Conservation (phyloP, 2,888 invertebrate species). For the Nephrotoma guestfalica region DNA sequence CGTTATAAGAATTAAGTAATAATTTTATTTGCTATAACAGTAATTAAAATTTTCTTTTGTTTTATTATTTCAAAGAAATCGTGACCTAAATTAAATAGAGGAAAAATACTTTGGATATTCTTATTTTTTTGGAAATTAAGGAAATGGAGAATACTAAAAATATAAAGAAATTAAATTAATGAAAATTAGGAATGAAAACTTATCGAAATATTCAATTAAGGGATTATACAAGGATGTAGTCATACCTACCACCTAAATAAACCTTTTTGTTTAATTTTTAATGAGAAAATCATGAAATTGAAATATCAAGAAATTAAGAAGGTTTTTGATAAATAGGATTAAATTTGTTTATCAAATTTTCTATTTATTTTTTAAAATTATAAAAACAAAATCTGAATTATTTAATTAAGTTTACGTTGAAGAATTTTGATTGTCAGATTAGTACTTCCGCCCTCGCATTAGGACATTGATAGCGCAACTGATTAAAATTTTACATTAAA, state of each 20-base stretch:
- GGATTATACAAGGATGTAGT: neutral
- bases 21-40: neutral
- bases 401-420: too few relatives aligned
- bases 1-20: neutral
- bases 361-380: too few relatives aligned
- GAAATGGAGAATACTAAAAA: neutral
- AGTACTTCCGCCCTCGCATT: too few relatives aligned
- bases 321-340: neutral
- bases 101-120: neutral
- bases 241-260: neutral
- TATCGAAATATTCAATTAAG: neutral
- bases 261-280: neutral
- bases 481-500: too few relatives aligned
- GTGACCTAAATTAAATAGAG: neutral
- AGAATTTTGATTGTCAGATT: too few relatives aligned
- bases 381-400: too few relatives aligned
- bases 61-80: neutral
- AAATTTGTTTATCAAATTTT: too few relatives aligned
- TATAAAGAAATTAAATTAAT: neutral
- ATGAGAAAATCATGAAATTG: neutral
- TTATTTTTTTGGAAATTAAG: neutral
- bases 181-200: neutral
- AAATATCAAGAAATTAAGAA: too few relatives aligned
- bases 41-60: neutral
- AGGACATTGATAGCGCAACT: too few relatives aligned